Base-by-base conservation (phyloP, 2,113 vertebrate species). In the Indri indri region DNA sequence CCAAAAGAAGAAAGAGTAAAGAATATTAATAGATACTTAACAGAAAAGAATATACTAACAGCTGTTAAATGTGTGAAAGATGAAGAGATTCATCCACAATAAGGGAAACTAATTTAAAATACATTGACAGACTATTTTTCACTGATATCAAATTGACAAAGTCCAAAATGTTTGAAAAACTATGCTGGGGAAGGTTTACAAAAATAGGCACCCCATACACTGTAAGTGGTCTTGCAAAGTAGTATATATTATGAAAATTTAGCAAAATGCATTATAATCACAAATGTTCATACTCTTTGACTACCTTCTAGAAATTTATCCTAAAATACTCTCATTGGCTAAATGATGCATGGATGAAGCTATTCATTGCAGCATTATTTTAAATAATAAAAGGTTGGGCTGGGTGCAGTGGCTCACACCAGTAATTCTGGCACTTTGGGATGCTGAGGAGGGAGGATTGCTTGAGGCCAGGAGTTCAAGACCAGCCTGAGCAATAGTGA, bases 51-150 rank as follows among this genome's bases (percentile, higher is more conserved):
- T 42, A 45, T 18, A 63, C 16, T 54, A 86, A 63, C 42, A 73
- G 5, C 22, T 84, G 20, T 74, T 57, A 90, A 68, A 91, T 66
- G n/a, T n/a, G 50, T 68, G 32, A 73, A 52, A 94, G 47, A 91
- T 89, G 50, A 88, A 85, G 59, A 65, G 23, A 40, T 5, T 84
- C 25, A 34, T 66, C 52, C 32, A 59, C 70, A 59, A 74, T 37
- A 73, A 66, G 14, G 71, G 18, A 27, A 76, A 93, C 34, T 50
- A 96, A 88, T 63, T 77, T n/a, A 95, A 92, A 59, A 80, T 73
- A 30, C 14, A 57, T 22, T 30, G 18, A 45, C 10, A 66, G 30
- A 50, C 6, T 7, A 37, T 73, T 81, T 92, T 74, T 80, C 9
- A 92, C 2, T 3, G 40, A 42, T 22, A n/a, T 54, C 52, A 93